Percentiles rank a stretch among this genome's conserved stretches.
Evolutionary conservation across 2,888 invertebrate species (phyloP).

Genomic region (Lycaena phlaeas): DNA sequence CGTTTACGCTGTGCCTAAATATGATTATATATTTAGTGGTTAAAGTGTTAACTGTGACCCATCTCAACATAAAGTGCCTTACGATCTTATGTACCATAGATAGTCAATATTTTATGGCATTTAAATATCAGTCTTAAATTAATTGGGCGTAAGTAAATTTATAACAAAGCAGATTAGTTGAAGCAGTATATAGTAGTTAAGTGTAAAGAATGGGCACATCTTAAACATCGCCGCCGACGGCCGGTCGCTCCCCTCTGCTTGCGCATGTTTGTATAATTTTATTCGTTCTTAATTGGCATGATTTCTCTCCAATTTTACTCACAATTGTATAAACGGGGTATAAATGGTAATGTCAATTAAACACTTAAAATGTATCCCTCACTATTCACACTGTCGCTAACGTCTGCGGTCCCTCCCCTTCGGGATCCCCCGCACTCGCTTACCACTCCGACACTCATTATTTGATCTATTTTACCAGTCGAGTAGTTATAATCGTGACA

Average conservation of each 20-base stretch:
- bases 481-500: too few species aligned
- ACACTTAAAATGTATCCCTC: conserved; percentile 47
- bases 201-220: conserved; percentile 45
- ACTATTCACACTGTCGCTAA: conserved; percentile 59
- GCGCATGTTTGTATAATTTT: conserved; percentile 56
- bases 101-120: too few species aligned
- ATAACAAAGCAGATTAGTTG: not conserved
- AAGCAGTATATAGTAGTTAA: conserved; percentile 8
- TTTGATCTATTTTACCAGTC: too few species aligned
- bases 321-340: conserved; percentile 56
- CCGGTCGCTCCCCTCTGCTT: conserved; percentile 66
- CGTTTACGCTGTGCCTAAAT: conserved; percentile 54
- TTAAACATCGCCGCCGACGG: conserved; percentile 47
- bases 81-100: too few species aligned
- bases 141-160: too few species aligned
- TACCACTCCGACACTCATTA: conserved; percentile 29
- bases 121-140: too few species aligned
- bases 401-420: conserved; percentile 45
- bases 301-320: conserved; percentile 53
- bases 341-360: conserved; percentile 54
- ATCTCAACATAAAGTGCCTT: too few species aligned
- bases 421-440: conserved; percentile 50
- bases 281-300: conserved; percentile 62
- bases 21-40: not conserved
- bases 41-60: too few species aligned